Base-by-base conservation (phyloP, 1,140 invertebrate species). In the Euglossa dilemma region DNA sequence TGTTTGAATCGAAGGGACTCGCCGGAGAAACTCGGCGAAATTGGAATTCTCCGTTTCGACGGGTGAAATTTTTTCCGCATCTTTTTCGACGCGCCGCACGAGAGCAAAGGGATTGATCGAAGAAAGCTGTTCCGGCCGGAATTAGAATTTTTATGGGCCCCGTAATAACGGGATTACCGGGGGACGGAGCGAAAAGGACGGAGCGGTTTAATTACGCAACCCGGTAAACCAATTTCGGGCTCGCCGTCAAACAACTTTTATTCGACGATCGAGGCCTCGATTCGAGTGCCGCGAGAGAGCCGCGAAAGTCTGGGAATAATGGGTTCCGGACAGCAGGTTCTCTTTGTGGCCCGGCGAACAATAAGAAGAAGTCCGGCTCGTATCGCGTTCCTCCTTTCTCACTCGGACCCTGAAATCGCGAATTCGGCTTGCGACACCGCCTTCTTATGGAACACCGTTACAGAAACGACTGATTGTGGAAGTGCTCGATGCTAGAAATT, bases 121-220 rank as follows among this genome's bases (percentile, higher is more conserved):
- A 64, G 9, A 23, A 64, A 64, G 63, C 8, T 18, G 18, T 43
- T 3, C 8, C 18, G 18, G 7, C 7, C 52, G 67, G n/a, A 50
- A 52, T 70, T n/a, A 61, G 6, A 47, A 74, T 74, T 61, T 74
- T 47, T 20, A 25, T 47, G n/a, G 43, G 43, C 25, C 43, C 4
- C 23, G 59, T 47, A 66, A 66, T 69, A 67, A 72, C 52, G 70
- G 57, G 81, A 84, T 85, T 85, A 71, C 66, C 66, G 57, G 59
- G 45, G 45, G 66, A 59, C n/a, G 66, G 18, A 52, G 18, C 8
- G 43, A 45, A 63, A 61, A 54, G 75, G 57, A 56, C 59, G 0
- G 36, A 57, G 16, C n/a, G 25, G 54, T 61, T 83, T 69, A 57
- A 73, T 87, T 87, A 76, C 84, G 73, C 69, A 87, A 86, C 50